Evolutionary conservation across 2,888 invertebrate species (phyloP).

Genomic region (Bedellia somnulentella): DNA sequence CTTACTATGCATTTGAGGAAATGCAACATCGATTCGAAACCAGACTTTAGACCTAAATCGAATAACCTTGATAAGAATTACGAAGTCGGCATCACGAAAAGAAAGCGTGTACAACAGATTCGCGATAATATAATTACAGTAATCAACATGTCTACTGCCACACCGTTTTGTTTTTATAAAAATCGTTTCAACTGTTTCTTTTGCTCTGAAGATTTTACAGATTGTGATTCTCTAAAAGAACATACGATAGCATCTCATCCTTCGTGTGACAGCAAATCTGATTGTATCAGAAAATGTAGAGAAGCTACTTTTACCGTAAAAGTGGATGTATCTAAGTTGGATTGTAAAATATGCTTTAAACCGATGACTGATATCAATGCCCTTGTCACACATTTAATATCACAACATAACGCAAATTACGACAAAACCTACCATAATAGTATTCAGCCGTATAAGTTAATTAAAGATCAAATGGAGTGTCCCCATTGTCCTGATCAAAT

Average conservation of each 20-base stretch:
- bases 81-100: constrained; percentile 21
- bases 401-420: constrained; percentile 37
- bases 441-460: constrained; percentile 35
- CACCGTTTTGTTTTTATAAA: constrained; percentile 49
- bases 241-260: constrained; percentile 42
- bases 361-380: constrained; percentile 29
- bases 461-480: constrained; percentile 43
- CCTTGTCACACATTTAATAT: constrained; percentile 38
- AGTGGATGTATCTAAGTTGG: constrained; percentile 37
- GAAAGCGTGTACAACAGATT: constrained; percentile 43
- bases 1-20: constrained; percentile 40
- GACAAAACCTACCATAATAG: constrained; percentile 44
- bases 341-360: constrained; percentile 45
- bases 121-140: constrained; percentile 41
- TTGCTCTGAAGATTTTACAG: constrained; percentile 45
- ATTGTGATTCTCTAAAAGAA: constrained; percentile 39
- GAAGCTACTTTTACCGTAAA: constrained; percentile 48
- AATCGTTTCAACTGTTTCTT: constrained; percentile 52
- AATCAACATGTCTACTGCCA: constrained; percentile 48
- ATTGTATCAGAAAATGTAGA: constrained; percentile 42
- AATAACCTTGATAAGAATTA: constrained; percentile 16
- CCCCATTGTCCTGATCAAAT: constrained; percentile 38
- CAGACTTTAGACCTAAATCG: constrained; percentile 20
- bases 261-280: constrained; percentile 35
- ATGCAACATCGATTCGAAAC: constrained; percentile 29